Percentiles rank a stretch among this genome's conserved stretches.
phyloP scores from a whole-genome alignment of 2,888 invertebrate species.

The Sarcophaga subvicina region DNA sequence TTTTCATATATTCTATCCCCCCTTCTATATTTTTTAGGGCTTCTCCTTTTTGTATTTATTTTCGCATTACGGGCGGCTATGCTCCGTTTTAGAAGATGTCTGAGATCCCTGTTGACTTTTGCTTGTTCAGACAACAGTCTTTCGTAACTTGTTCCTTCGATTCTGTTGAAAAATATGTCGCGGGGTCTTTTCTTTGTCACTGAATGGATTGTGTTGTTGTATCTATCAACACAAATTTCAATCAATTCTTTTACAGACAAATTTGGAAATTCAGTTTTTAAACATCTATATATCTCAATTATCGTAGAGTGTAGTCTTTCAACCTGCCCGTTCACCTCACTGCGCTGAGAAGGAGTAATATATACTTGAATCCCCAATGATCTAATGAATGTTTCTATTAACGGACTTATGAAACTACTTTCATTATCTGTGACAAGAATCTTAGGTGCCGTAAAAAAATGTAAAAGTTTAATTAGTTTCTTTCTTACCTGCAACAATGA shows the following conservation, averaged over 20 bases:
- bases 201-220: conserved; percentile 23
- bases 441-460: too few species aligned
- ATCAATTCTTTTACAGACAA: not conserved
- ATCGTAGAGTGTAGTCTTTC: too few species aligned
- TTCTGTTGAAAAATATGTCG: conserved; percentile 1
- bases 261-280: not conserved
- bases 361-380: too few species aligned
- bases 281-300: not conserved
- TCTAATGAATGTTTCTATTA: too few species aligned
- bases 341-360: too few species aligned
- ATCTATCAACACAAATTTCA: not conserved
- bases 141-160: not conserved
- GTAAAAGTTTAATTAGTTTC: too few species aligned
- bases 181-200: not conserved
- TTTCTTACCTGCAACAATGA: too few species aligned
- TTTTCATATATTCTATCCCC: conserved; percentile 3
- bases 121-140: not conserved
- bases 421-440: too few species aligned
- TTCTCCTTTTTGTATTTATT: not conserved
- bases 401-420: too few species aligned
- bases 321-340: too few species aligned
- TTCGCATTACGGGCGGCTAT: not conserved
- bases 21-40: not conserved
- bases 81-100: not conserved
- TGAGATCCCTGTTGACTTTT: not conserved